These are phyloP conservation scores for Catharus bicknelli DNA, from an alignment of 2,113 vertebrate species.

Conservation along the genomic window DNA sequence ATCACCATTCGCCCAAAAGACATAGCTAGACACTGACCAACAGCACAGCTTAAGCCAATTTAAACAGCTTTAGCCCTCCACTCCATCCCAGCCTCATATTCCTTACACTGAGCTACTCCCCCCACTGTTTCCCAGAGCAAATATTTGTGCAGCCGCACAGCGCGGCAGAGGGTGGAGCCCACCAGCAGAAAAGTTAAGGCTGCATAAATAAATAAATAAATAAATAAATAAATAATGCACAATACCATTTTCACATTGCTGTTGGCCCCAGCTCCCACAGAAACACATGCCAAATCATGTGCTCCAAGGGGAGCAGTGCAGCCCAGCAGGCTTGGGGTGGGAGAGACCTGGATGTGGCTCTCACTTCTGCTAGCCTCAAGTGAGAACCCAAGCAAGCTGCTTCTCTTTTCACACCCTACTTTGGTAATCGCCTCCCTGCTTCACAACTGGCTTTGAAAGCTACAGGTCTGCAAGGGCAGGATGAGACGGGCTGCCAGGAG, in stretches of 20 bases:
- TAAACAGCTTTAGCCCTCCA: constrained; percentile 18
- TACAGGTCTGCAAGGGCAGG: neutral
- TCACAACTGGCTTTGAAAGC: neutral
- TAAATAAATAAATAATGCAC: constrained; percentile 26
- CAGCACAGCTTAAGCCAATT: neutral
- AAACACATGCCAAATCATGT: neutral
- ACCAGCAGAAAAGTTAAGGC: neutral
- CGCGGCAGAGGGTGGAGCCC: neutral
- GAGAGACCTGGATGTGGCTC: neutral
- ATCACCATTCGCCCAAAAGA: neutral
- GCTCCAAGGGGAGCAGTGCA: neutral
- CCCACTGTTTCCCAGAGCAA: neutral
- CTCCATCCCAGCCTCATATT: neutral
- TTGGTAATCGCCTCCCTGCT: neutral
- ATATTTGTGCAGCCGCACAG: constrained; percentile 38
- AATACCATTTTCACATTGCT: neutral
- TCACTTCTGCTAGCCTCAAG: neutral
- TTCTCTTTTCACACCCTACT: neutral
- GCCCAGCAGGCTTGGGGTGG: accelerated
- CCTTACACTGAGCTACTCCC: neutral
- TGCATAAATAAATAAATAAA: constrained; percentile 21
- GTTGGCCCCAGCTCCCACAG: neutral
- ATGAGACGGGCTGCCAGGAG: neutral
- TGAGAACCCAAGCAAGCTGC: accelerated
- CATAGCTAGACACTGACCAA: constrained; percentile 58